These are phyloP conservation scores for Brachionus rotundiformis DNA, from an alignment of 1,140 invertebrate species.

Conservation along the genomic window DNA sequence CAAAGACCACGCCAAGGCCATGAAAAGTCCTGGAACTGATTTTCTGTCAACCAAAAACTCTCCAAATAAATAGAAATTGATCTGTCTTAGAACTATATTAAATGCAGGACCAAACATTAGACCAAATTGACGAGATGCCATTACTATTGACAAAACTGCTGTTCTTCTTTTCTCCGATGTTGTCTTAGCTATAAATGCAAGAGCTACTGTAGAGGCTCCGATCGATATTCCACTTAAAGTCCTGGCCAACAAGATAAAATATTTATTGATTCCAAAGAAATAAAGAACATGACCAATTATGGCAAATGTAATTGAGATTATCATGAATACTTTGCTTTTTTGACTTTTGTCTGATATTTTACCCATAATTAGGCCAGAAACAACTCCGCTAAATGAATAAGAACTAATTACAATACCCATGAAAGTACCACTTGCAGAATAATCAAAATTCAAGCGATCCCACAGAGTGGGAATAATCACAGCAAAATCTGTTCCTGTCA, in stretches of 20 bases:
- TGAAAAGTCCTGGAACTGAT: slow-evolving; percentile 47
- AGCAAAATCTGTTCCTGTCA: slow-evolving; percentile 51
- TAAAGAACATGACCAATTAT: slow-evolving; percentile 54
- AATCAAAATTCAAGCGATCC: slow-evolving; percentile 35
- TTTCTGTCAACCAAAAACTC: slow-evolving; percentile 2
- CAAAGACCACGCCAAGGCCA: slow-evolving; percentile 24
- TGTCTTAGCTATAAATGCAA: slow-evolving; percentile 54
- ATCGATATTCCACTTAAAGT: slow-evolving; percentile 53
- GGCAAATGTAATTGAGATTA: slow-evolving; percentile 55
- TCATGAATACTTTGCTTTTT: slow-evolving; percentile 53
- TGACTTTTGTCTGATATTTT: slow-evolving; percentile 53
- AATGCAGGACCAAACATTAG: slow-evolving; percentile 56
- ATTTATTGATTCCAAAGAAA: slow-evolving; percentile 54
- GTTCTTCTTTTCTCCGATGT: slow-evolving; percentile 55
- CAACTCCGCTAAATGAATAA: slow-evolving; percentile 54
- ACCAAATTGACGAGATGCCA: slow-evolving; percentile 55
- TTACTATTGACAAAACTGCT: slow-evolving; percentile 53
- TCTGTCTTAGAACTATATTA: slow-evolving; percentile 54
- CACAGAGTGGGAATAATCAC: slow-evolving; percentile 48
- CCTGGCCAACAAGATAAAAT: slow-evolving; percentile 54
- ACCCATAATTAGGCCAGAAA: slow-evolving; percentile 54
- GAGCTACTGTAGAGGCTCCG: slow-evolving; percentile 25
- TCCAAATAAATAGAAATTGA: slow-evolving; percentile 54
- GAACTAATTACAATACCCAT: slow-evolving; percentile 54
- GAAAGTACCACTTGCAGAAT: slow-evolving; percentile 48